phyloP scores from a whole-genome alignment of 2,113 vertebrate species.

The Boulengeromyrus knoepffleri region DNA sequence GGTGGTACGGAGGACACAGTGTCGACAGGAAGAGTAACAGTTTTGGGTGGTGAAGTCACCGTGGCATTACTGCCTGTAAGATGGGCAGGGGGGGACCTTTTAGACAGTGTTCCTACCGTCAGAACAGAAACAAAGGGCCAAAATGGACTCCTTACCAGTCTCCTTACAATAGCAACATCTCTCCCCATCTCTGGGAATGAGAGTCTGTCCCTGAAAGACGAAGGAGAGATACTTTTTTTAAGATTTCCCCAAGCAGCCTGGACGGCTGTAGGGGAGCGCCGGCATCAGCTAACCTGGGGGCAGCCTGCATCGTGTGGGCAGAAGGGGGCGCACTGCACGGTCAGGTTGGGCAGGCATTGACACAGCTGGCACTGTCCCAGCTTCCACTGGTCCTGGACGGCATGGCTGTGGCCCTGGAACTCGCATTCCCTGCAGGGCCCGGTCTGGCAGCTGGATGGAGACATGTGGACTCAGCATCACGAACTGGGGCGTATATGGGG shows the following conservation, averaged over 20 bases:
- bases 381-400: slow-evolving; percentile 69
- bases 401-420: slow-evolving; percentile 51
- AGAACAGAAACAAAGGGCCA: not conserved
- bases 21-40: slow-evolving; percentile 32
- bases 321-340: slow-evolving; percentile 61
- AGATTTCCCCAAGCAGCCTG: not conserved
- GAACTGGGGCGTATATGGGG: not conserved
- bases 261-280: not conserved
- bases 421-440: slow-evolving; percentile 66
- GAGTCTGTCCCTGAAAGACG: slow-evolving; percentile 56
- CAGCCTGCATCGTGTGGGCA: slow-evolving; percentile 65
- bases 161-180: slow-evolving; percentile 68
- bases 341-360: slow-evolving; percentile 64
- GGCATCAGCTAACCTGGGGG: slow-evolving; percentile 61
- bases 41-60: slow-evolving; percentile 28
- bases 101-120: not conserved
- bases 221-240: not conserved
- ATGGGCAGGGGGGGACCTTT: not conserved
- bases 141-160: slow-evolving; percentile 33
- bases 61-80: slow-evolving; percentile 39
- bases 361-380: slow-evolving; percentile 66
- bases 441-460: slow-evolving; percentile 67
- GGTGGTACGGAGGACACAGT: slow-evolving; percentile 31
- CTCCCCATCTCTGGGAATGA: slow-evolving; percentile 59
- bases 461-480: not conserved